Percentiles rank a stretch among this genome's conserved stretches.
Conservation (phyloP, 1,140 invertebrate genomes). For the Antheraea mylitta region DNA sequence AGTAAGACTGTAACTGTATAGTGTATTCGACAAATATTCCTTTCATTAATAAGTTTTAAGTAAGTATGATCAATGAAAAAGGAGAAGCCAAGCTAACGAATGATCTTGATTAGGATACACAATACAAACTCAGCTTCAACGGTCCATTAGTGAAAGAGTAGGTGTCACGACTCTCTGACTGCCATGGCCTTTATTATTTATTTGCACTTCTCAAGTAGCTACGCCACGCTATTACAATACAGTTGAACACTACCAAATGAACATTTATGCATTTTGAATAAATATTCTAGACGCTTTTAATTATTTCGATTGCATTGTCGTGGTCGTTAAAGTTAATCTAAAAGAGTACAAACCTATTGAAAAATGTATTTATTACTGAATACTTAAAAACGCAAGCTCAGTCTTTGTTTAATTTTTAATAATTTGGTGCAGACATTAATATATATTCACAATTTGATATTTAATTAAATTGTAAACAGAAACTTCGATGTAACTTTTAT, state of each 20-base stretch:
- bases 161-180: conserved; percentile 62
- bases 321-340: no score
- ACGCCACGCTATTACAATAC: conserved; percentile 16
- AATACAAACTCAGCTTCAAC: conserved; percentile 51
- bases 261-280: conserved; percentile 41
- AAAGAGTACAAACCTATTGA: no score
- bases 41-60: neutral
- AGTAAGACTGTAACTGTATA: no score
- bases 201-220: conserved; percentile 26
- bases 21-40: neutral
- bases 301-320: neutral
- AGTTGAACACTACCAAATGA: conserved; percentile 50
- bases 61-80: conserved; percentile 54
- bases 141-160: conserved; percentile 69
- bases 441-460: no score
- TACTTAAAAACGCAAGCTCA: no score
- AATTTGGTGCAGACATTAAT: no score
- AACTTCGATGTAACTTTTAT: no score
- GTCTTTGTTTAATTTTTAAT: no score
- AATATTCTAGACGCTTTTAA: conserved; percentile 2
- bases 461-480: no score
- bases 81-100: conserved; percentile 46
- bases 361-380: no score
- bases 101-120: conserved; percentile 65
- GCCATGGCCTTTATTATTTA: conserved; percentile 59